Percentiles rank a stretch among this genome's conserved stretches.
Evolutionary conservation across 2,888 invertebrate species (phyloP).

Genomic region (Bursaphelenchus okinawaensis): DNA sequence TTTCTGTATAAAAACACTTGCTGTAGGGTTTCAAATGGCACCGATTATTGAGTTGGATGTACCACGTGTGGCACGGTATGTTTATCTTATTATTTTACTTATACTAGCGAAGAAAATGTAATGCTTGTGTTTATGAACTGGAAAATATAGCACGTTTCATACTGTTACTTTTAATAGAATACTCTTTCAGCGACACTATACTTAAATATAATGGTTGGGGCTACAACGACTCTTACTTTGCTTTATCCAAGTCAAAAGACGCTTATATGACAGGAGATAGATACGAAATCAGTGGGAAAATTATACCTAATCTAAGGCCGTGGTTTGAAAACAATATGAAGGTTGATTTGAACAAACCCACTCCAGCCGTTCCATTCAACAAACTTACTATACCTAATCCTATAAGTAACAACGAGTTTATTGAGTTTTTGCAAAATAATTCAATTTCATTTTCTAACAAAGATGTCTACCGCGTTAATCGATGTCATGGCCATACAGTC

Average conservation of each 20-base stretch:
- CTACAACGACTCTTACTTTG: slow-evolving; percentile 88
- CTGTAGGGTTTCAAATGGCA: slow-evolving; percentile 12
- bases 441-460: slow-evolving; percentile 77
- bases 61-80: slow-evolving; percentile 9
- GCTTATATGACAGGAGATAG: slow-evolving; percentile 78
- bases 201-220: slow-evolving; percentile 99
- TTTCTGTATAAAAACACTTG: no score
- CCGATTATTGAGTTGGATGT: slow-evolving; percentile 21
- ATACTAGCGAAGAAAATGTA: no score
- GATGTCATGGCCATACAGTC: slow-evolving; percentile 61
- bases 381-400: slow-evolving; percentile 11
- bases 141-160: no score
- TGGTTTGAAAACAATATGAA: slow-evolving; percentile 75
- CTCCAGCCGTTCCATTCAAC: slow-evolving; percentile 33
- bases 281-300: slow-evolving; percentile 62
- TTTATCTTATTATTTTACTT: background rate
- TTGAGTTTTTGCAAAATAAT: slow-evolving; percentile 79
- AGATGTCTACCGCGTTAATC: slow-evolving; percentile 38
- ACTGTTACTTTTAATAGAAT: no score
- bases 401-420: slow-evolving; percentile 79
- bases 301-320: slow-evolving; percentile 72
- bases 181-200: slow-evolving; percentile 42
- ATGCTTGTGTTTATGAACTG: no score
- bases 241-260: slow-evolving; percentile 64
- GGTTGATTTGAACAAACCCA: slow-evolving; percentile 60